Percentiles rank a stretch among this genome's conserved stretches.
phyloP scores from a whole-genome alignment of 2,888 invertebrate species.

The Mesorhabditis sp. region DNA sequence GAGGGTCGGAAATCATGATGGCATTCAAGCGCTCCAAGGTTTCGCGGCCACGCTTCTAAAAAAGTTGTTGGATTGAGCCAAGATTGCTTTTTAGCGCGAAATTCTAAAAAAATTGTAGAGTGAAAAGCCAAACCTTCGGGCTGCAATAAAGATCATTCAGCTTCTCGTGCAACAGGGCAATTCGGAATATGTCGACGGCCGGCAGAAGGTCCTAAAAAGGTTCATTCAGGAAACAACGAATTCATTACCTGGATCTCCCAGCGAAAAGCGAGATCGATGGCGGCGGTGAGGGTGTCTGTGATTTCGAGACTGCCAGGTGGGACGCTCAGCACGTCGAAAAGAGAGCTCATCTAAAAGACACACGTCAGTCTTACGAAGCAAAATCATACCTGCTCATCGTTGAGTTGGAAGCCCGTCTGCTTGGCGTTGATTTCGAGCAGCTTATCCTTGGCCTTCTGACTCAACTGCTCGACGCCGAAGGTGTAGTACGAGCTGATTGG shows the following conservation, averaged over 20 bases:
- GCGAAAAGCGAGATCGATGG: slow-evolving; percentile 68
- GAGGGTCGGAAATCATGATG: slow-evolving; percentile 60
- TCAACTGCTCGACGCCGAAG: slow-evolving; percentile 30
- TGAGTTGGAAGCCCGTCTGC: slow-evolving; percentile 29
- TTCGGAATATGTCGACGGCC: slow-evolving; percentile 78
- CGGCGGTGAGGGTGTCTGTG: slow-evolving; percentile 63
- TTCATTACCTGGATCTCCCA: slow-evolving; percentile 64
- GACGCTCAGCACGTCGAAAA: slow-evolving; percentile 19
- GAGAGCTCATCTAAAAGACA: slow-evolving; percentile 14
- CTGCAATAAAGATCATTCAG: slow-evolving; percentile 64
- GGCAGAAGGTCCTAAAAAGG: slow-evolving; percentile 80
- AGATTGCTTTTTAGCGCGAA: not conserved
- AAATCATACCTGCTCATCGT: slow-evolving; percentile 19
- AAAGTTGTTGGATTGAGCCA: slow-evolving; percentile 7
- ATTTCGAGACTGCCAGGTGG: slow-evolving; percentile 14
- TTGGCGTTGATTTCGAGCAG: slow-evolving; percentile 32
- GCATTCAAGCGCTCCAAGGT: slow-evolving; percentile 62
- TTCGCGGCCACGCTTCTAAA: slow-evolving; percentile 34
- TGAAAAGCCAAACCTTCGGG: slow-evolving; percentile 10
- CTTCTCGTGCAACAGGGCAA: slow-evolving; percentile 74
- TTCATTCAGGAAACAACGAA: not conserved
- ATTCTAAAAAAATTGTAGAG: not conserved
- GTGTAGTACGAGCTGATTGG: slow-evolving; percentile 15
- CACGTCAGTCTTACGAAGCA: not conserved
- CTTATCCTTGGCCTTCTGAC: slow-evolving; percentile 39